Percentiles rank a stretch among this genome's conserved stretches.
These are phyloP conservation scores for Lacerta bilineata DNA, from an alignment of 2,797 vertebrate genomes.

Conservation along the genomic window DNA sequence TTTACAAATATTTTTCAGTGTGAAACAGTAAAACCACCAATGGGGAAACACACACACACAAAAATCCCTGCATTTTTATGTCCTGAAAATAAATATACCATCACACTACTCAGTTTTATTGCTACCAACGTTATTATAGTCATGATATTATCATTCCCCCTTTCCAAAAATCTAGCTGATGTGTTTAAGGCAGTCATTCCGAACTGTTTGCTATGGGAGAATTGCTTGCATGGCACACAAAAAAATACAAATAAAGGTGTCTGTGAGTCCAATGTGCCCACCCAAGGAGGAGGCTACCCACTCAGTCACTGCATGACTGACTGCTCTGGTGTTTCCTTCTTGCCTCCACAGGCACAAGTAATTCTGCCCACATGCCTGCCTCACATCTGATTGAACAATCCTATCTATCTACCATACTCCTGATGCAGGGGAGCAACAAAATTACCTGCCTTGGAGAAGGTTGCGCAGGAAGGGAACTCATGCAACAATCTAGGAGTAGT, in stretches of 20 bases:
- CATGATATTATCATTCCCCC: not conserved
- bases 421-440: not conserved
- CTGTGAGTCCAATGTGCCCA: not conserved
- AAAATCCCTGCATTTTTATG: not conserved
- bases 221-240: not conserved
- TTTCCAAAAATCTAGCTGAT: not conserved
- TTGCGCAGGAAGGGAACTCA: not conserved
- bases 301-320: not conserved
- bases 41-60: too few species aligned
- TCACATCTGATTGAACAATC: not conserved
- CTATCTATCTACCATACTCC: not conserved
- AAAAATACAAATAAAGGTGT: not conserved
- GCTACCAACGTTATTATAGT: too few species aligned
- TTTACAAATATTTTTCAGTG: slow-evolving; percentile 8
- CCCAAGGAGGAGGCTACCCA: not conserved
- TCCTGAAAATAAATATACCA: not conserved
- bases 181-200: not conserved
- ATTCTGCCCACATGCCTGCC: not conserved
- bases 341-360: not conserved
- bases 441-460: not conserved
- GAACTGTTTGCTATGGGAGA: not conserved
- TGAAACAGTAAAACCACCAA: not conserved
- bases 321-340: not conserved
- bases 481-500: not conserved
- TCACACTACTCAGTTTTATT: not conserved